Conservation (phyloP, 2,888 invertebrate genomes). For the Drosophila merina region DNA sequence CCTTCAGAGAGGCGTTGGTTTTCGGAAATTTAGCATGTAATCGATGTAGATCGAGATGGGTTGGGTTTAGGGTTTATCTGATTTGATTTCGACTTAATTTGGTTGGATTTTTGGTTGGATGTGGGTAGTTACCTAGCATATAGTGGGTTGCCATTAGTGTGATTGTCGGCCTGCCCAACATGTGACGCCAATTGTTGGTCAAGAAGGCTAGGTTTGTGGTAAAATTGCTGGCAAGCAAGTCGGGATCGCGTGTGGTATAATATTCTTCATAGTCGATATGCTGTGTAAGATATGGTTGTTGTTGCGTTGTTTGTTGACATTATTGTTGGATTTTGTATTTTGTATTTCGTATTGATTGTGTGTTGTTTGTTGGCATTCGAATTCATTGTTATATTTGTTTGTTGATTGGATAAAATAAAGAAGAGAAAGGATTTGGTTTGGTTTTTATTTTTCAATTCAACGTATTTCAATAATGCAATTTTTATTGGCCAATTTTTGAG, state of each 20-base stretch:
- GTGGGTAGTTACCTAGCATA: slow-evolving; percentile 89
- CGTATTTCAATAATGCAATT: not conserved
- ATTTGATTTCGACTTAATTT: no score
- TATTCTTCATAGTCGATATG: slow-evolving; percentile 96
- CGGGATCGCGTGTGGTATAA: slow-evolving; percentile 98
- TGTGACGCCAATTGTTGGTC: slow-evolving; percentile 98
- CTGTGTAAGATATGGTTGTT: slow-evolving; percentile 84
- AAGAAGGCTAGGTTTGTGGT: slow-evolving; percentile 97
- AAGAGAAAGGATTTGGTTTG: slow-evolving; percentile 26
- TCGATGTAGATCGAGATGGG: slow-evolving; percentile 1
- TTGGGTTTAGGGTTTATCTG: not conserved
- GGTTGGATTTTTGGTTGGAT: slow-evolving; percentile 11
- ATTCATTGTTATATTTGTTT: not conserved
- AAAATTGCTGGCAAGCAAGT: slow-evolving; percentile 96
- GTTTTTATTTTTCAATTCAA: slow-evolving; percentile 9
- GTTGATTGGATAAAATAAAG: slow-evolving; percentile 30
- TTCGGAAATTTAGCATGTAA: not conserved
- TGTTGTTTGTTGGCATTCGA: slow-evolving; percentile 17
- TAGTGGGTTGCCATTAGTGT: slow-evolving; percentile 94
- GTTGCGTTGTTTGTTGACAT: slow-evolving; percentile 36
- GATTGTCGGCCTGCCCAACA: slow-evolving; percentile 97
- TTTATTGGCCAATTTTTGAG: slow-evolving; percentile 27
- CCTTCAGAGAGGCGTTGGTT: not conserved
- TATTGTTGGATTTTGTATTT: slow-evolving; percentile 30
- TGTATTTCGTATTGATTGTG: slow-evolving; percentile 11